phyloP scores from a whole-genome alignment of 30 jellyfish, hydroid and myxozoan genomes.

The Clytia hemisphaerica region DNA sequence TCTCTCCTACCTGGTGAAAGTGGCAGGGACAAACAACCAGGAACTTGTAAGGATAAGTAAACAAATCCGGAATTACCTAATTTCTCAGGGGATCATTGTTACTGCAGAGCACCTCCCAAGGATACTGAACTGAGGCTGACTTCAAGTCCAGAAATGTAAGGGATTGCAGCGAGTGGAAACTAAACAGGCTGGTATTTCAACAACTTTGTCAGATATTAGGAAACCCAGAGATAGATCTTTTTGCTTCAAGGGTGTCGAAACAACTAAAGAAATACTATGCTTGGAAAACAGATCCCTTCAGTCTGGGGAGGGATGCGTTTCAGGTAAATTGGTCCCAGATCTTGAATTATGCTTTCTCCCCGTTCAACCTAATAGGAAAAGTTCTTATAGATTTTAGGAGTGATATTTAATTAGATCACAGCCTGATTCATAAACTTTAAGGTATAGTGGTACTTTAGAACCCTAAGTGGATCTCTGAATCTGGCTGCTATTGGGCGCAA shows the following conservation, averaged over 20 bases:
- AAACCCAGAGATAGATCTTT: slow-evolving; percentile 9
- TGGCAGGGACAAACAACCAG: slow-evolving; percentile 10
- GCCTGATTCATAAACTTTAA: too few relatives aligned
- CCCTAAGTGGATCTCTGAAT: too few relatives aligned
- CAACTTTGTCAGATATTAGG: slow-evolving; percentile 1
- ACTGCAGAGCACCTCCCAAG: slow-evolving; percentile 7
- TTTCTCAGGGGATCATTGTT: slow-evolving; percentile 4
- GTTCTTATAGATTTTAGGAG: too few relatives aligned
- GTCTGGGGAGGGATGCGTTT: slow-evolving; percentile 2
- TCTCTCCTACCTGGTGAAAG: neutral
- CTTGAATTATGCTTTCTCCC: slow-evolving; percentile 12
- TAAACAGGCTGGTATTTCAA: neutral
- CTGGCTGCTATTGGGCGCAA: too few relatives aligned
- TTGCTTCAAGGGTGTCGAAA: slow-evolving; percentile 17
- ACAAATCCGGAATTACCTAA: slow-evolving; percentile 6
- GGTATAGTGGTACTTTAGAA: too few relatives aligned
- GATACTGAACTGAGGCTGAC: slow-evolving; percentile 7
- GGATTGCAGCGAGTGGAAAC: slow-evolving; percentile 27
- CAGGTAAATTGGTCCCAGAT: slow-evolving; percentile 8
- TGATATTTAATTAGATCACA: too few relatives aligned
- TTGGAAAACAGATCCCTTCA: slow-evolving; percentile 11
- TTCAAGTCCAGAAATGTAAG: slow-evolving; percentile 4
- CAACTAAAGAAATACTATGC: neutral
- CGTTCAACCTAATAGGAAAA: too few relatives aligned
- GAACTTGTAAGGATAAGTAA: neutral